A percentile compares a stretch with the other conserved stretches of the same genome.
These are phyloP conservation scores for Chrysopa pallens DNA, from an alignment of 1,140 invertebrate genomes.

Conservation along the genomic window DNA sequence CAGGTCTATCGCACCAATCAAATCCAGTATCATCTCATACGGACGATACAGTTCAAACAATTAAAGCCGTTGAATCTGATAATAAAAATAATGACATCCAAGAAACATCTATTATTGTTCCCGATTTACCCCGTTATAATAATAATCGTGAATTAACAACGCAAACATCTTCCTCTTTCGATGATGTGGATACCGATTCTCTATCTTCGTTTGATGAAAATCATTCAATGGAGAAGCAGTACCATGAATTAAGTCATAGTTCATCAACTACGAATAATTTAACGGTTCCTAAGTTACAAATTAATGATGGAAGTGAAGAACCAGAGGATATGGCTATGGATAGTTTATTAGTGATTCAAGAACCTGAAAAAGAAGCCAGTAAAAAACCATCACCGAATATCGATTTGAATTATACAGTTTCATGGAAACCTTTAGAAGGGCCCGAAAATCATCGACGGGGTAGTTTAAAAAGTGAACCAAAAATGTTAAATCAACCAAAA, in stretches of 20 bases:
- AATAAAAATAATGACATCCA: slow-evolving; percentile 33
- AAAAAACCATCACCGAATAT: slow-evolving; percentile 1
- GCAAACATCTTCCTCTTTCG: not conserved
- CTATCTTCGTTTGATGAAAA: slow-evolving; percentile 27
- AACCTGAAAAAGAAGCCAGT: not conserved
- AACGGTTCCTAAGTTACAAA: slow-evolving; percentile 38
- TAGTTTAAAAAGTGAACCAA: slow-evolving; percentile 13
- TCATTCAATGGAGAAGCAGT: not conserved
- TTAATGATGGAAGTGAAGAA: slow-evolving; percentile 44
- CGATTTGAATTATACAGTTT: not conserved
- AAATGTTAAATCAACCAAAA: slow-evolving; percentile 21
- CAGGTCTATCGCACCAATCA: not conserved
- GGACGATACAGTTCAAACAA: not conserved
- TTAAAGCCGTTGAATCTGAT: slow-evolving; percentile 25
- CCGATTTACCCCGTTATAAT: slow-evolving; percentile 38
- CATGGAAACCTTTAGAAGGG: not conserved
- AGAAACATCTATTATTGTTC: slow-evolving; percentile 41
- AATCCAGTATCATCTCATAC: not conserved
- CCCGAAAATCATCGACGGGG: not conserved
- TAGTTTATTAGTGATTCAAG: slow-evolving; percentile 1
- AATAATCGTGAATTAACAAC: not conserved
- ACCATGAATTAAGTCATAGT: slow-evolving; percentile 4
- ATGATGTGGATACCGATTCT: slow-evolving; percentile 40
- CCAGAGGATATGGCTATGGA: slow-evolving; percentile 11
- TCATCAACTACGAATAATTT: slow-evolving; percentile 18